Base-by-base conservation (phyloP, 92 coral and sea anemone species). In the Umimayanthus kanabou region DNA sequence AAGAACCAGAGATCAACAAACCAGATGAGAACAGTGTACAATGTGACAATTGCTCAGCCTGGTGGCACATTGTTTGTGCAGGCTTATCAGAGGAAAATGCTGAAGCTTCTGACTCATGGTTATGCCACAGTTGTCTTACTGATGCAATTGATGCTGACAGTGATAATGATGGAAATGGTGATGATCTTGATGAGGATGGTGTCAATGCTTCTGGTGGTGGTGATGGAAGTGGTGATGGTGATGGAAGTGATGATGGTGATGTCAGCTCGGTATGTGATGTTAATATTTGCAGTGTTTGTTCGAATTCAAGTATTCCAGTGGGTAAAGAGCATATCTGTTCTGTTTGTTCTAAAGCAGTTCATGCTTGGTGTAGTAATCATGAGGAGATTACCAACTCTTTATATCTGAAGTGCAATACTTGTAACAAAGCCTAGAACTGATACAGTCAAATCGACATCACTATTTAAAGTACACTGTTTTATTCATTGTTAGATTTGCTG, bases 321-420 rank as follows among this genome's bases (percentile, higher is more conserved):
- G 88, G 88, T 73, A 87, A 87, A 33, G 87, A 33, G 71, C 88
- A 89, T 49, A 75, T 82, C 73, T 89, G 91, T 84, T 82, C 88
- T 58, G 42, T 89, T 57, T 89, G 91, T 84, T 45, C 66, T 22
- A 53, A 82, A 18, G 87, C 86, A n/a, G 87, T 88, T 49, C 90
- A 81, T 88, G 90, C 87, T 50, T 88, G 87, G 90, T 88, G 87
- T 55, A 88, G 87, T 61, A 88, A 88, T 80, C 87, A 88, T 70
- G 87, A 88, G 84, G 90, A 79, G 43, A 77, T 89, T 64, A 75
- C 91, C 49, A 84, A 81, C 81, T 89, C 91, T 22, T 72, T 82
- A 23, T 50, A 89, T 76, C 80, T 89, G 79, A 76, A 82, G 61
- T n/a, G n/a, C n/a, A n/a, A n/a, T n/a, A n/a, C n/a, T n/a, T n/a